Evolutionary conservation across 2,797 vertebrate species (phyloP), one percentile per base, ranked within the genome.

Genomic region (Antrozous pallidus): DNA sequence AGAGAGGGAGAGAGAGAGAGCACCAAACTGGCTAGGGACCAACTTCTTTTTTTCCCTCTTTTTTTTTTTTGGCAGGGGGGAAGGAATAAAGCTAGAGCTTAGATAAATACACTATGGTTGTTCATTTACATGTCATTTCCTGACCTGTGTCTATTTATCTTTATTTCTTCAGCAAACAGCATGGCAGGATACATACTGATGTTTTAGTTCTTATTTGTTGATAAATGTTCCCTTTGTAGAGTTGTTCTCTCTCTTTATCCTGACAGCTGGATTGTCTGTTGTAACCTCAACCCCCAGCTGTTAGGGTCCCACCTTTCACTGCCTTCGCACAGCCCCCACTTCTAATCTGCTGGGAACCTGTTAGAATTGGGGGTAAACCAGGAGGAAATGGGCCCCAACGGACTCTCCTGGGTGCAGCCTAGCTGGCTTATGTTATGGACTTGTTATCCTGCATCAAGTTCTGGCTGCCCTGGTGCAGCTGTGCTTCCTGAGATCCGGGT

Each of bases 51-150:
- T 51, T 6, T 51, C 20, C 17, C 14, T 51, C 24, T 26, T 75
- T 63, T 40, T 8, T 63, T 56, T 47, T 49, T 49, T 70, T 7
- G 18, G n/a, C n/a, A n/a, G n/a, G n/a, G n/a, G n/a, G 13, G 36
- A n/a, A n/a, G n/a, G 28, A n/a, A 89, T 58, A 82, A 61, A 88
- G 73, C 71, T 36, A 93, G 36, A 79, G n/a, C 31, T 78, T 54
- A 80, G 78, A 54, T 70, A 88, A 94, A 58, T 17, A 78, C 28
- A 38, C 65, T 45, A 56, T 3, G 33, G 54, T 58, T 73, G 56
- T 58, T 47, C 61, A 24, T 47, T 73, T 61, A 36, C 42, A 42
- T 45, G 47, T 54, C 63, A 16, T 42, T 73, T 63, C 11, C 73
- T 40, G 63, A 77, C 47, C 63, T 18, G 71, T 54, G 54, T 45